Base-by-base conservation (phyloP, 2,888 invertebrate genomes). In the Halictus quadricinctus region DNA sequence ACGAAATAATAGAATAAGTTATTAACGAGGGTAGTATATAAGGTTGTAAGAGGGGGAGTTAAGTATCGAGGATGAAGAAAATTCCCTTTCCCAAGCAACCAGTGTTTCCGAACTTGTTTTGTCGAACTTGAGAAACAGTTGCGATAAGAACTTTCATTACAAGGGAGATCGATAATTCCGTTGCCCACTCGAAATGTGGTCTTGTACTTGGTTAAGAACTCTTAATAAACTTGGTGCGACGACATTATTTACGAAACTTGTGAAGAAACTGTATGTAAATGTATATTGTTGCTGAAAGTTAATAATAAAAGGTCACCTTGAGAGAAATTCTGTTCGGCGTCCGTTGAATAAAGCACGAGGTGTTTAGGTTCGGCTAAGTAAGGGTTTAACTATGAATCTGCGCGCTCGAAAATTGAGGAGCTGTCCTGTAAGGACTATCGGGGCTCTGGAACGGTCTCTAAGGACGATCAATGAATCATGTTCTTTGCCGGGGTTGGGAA, bases 381-480 rank as follows among this genome's bases (percentile, higher is more conserved):
- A 13, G 8, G 69, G 21, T 36, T 36, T n/a, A 43, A 69, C 69
- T 41, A 36, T 21, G n/a, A 41, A 69, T 69, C 69, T 6, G 69
- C 4, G 36, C 69, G 69, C 21, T 41, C 12, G 36, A 69, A 69
- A 69, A 69, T 69, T 69, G 69, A 41, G 69, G n/a, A 41, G 36
- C n/a, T 6, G 69, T 69, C 69, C 43, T 21, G n/a, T n/a, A 2
- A 69, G 41, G 69, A 69, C 69, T 41, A 41, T 69, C 21, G 5
- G 69, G 41, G 21, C 69, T 12, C n/a, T 0, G 36, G 21, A 69
- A 21, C 13, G n/a, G 43, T 43, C 69, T 41, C 69, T 21, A 41
- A 41, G 69, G 69, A 12, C 41, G 36, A 69, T 69, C 69, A 69
- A 69, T 69, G 69, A 69, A 69, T 69, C 41, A 69, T 43, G 21